Evolutionary conservation across 2,797 vertebrate species (phyloP), one percentile per base, ranked within the genome.

Genomic region (Darevskia nairensis): DNA sequence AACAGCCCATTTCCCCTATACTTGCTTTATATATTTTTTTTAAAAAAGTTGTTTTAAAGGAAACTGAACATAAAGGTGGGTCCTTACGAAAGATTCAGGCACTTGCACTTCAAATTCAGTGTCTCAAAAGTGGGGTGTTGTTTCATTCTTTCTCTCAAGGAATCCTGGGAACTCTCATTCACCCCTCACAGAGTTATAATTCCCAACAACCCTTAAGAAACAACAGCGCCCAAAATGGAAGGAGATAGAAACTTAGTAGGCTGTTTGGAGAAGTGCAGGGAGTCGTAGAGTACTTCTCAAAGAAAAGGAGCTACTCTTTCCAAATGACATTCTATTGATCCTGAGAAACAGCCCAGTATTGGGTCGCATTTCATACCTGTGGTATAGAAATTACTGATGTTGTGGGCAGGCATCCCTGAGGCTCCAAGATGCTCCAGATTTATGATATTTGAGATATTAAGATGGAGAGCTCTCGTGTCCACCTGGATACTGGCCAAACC

Each of bases 341-440:
- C 69, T 32, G 3, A 46, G 71, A 82, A 55, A n/a, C 2, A 13
- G 21, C 6, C 41, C 8, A n/a, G 69, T 5, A 7, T 80, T 80
- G 11, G 15, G 76, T 15, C 78, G 83, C 78, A 74, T 0, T 21
- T 87, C 90, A 46, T 94, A 97, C 96, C 96, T 96, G 95, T 72
- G 9, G 88, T 91, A 75, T 89, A 82, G 8, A 96, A 89, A 6
- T 59, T 84, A 75, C 92, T 89, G 5, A 95, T 91, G 66, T 96
- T 97, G 89, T 98, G 97, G 75, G 92, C 91, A 25, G 98, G 93
- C 29, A 89, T 95, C 35, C 94, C 94, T 9, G 89, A 88, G 90
- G 98, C 23, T 69, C 93, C 95, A 27, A 94, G 41, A 0, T 85
- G 92, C 44, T 93, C 92, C 8, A 0, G 39, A 78, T 86, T 91